Percentiles rank a stretch among this genome's conserved stretches.
These are phyloP conservation scores for Pteropus rufus DNA, from an alignment of 2,797 vertebrate genomes.

Conservation along the genomic window DNA sequence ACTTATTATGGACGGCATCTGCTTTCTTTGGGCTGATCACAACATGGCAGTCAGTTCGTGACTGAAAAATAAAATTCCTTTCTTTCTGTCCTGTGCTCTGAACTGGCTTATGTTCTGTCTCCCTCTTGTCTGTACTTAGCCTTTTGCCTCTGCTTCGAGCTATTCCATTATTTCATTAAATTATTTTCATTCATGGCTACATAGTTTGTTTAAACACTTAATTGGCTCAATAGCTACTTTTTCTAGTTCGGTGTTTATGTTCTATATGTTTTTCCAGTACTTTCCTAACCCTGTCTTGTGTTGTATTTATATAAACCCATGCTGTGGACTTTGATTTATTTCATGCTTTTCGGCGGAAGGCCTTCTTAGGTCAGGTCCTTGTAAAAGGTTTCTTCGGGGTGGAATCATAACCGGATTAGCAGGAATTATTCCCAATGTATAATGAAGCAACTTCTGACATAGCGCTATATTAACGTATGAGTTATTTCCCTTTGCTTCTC, in stretches of 20 bases:
- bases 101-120: background rate
- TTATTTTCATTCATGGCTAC: background rate
- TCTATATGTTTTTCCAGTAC: background rate
- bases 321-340: background rate
- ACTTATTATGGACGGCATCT: background rate
- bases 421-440: background rate
- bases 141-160: background rate
- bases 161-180: background rate
- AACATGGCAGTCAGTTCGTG: background rate
- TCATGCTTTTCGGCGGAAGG: background rate
- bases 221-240: background rate
- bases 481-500: background rate
- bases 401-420: background rate
- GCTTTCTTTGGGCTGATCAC: background rate
- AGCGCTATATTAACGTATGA: background rate
- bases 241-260: background rate
- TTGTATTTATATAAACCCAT: background rate
- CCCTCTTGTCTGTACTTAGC: background rate
- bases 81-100: background rate
- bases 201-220: background rate
- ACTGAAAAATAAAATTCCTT: background rate
- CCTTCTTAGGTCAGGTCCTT: background rate
- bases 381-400: background rate
- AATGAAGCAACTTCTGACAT: background rate
- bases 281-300: background rate